These are phyloP conservation scores for Syrrhaptes paradoxus DNA, from an alignment of 2,113 vertebrate species.

Conservation along the genomic window DNA sequence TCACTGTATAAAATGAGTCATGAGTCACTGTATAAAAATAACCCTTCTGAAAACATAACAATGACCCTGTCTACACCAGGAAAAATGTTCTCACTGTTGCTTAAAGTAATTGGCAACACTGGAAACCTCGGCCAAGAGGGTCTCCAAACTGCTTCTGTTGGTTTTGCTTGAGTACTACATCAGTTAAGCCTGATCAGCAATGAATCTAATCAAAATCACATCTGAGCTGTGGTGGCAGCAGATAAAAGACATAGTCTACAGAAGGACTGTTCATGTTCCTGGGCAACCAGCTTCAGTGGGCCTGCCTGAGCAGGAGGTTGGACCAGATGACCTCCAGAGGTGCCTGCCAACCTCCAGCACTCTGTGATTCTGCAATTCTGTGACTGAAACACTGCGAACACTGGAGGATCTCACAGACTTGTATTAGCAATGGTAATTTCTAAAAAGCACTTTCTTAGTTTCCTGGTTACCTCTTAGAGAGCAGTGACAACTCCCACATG, in stretches of 20 bases:
- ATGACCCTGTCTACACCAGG: slow-evolving; percentile 48
- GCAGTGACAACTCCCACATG: not conserved
- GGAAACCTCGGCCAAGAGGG: not conserved
- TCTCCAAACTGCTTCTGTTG: not conserved
- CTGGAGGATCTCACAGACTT: not conserved
- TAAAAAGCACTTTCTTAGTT: slow-evolving; percentile 2
- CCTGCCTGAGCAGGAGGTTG: not conserved
- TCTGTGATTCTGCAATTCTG: not conserved
- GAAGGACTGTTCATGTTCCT: not conserved
- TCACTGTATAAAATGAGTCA: slow-evolving; percentile 26
- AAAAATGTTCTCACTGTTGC: slow-evolving; percentile 56
- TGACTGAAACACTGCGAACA: not conserved
- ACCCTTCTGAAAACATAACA: slow-evolving; percentile 52
- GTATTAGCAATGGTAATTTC: not conserved
- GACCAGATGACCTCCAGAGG: not conserved
- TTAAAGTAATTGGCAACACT: not conserved
- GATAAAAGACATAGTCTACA: rapidly evolving
- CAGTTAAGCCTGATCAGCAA: not conserved
- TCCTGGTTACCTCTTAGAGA: slow-evolving; percentile 9
- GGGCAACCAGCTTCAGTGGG: not conserved
- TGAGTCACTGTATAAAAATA: slow-evolving; percentile 61
- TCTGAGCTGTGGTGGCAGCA: not conserved
- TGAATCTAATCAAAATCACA: not conserved
- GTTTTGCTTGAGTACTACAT: not conserved
- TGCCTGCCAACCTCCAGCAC: not conserved